These are phyloP conservation scores for Botia almorhae DNA, from an alignment of 2,797 vertebrate species.

Conservation along the genomic window DNA sequence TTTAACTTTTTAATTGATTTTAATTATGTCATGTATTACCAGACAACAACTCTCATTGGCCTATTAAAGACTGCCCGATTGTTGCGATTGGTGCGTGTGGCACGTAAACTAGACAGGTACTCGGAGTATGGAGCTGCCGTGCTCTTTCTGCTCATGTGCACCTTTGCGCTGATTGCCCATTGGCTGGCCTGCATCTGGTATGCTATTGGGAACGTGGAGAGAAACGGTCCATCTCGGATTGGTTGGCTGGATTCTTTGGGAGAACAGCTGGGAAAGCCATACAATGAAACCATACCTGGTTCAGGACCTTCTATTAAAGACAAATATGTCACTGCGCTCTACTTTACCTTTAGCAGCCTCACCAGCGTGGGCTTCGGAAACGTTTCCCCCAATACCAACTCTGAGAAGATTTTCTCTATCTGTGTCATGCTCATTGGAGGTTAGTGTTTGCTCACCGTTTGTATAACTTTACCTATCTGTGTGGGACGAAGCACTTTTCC, in stretches of 20 bases:
- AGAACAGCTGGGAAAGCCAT: constrained; percentile 86
- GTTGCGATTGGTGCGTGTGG: constrained; percentile 87
- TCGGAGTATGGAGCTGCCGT: constrained; percentile 88
- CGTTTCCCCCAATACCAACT: constrained; percentile 91
- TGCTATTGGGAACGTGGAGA: constrained; percentile 84
- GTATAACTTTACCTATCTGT: no score
- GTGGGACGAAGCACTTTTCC: not conserved
- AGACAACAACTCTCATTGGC: constrained; percentile 85
- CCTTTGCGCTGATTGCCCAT: constrained; percentile 87
- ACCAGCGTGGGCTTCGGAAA: constrained; percentile 94
- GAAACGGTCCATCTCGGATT: constrained; percentile 73
- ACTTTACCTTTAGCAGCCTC: constrained; percentile 95
- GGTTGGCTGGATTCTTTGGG: constrained; percentile 89
- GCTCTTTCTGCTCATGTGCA: constrained; percentile 90
- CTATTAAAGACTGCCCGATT: constrained; percentile 89
- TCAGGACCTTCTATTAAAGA: constrained; percentile 87
- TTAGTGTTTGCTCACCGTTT: constrained; percentile 69
- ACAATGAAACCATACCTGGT: constrained; percentile 76
- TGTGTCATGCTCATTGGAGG: constrained; percentile 93
- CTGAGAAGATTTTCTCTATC: constrained; percentile 93
- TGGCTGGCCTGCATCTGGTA: constrained; percentile 89
- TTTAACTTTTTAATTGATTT: not conserved
- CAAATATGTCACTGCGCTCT: constrained; percentile 91
- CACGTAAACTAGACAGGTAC: constrained; percentile 88
- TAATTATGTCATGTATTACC: not conserved